Percentiles rank a stretch among this genome's conserved stretches.
These are phyloP conservation scores for Lepidotrigona ventralis DNA, from an alignment of 1,140 invertebrate species.

Conservation along the genomic window DNA sequence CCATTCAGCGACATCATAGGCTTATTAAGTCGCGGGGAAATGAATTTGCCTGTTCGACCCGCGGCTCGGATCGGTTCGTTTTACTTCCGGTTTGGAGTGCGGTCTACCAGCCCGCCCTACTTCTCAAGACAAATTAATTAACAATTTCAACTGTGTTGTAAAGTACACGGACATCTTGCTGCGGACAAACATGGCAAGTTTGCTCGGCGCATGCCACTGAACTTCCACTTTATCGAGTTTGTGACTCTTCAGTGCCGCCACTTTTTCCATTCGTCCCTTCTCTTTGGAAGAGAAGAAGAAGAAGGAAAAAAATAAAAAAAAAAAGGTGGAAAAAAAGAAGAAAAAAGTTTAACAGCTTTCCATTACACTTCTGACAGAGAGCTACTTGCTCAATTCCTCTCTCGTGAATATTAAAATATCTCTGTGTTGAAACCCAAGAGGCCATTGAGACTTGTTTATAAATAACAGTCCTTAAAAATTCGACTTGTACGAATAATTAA, in stretches of 20 bases:
- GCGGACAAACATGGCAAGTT: background rate
- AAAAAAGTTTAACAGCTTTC: background rate
- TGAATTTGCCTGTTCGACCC: background rate
- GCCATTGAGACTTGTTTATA: too few relatives aligned
- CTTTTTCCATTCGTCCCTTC: background rate
- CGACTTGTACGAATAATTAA: too few relatives aligned
- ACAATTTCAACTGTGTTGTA: constrained; percentile 14
- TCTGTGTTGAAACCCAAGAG: too few relatives aligned
- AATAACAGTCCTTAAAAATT: too few relatives aligned
- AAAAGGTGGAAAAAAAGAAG: too few relatives aligned
- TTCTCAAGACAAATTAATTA: constrained; percentile 30
- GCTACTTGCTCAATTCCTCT: background rate
- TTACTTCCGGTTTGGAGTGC: background rate
- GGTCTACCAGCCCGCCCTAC: background rate
- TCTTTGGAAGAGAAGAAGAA: too few relatives aligned
- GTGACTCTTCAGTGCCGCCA: background rate
- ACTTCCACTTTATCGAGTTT: constrained; percentile 6
- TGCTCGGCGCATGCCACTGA: background rate
- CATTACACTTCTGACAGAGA: background rate
- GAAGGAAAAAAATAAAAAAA: too few relatives aligned
- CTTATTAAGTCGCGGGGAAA: background rate
- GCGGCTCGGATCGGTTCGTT: background rate
- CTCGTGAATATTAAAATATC: too few relatives aligned
- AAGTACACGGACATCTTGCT: background rate
- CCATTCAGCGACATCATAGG: background rate